Conservation (phyloP, 2,888 invertebrate genomes). For the Melinaea menophilus region DNA sequence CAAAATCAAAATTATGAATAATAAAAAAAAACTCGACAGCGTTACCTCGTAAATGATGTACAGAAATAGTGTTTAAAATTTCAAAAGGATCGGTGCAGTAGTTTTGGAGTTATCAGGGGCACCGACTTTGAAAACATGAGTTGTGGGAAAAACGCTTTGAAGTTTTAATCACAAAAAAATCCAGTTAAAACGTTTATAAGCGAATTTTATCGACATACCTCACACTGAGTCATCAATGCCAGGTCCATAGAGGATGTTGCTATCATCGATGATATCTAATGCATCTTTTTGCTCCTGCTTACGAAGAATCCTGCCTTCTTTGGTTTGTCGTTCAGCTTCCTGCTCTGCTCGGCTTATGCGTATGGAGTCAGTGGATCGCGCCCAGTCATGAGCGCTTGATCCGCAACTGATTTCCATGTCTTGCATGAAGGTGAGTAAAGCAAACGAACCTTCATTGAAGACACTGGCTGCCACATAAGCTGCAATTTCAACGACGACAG, state of each 20-base stretch:
- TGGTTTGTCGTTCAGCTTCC: background rate
- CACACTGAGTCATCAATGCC: constrained; percentile 11
- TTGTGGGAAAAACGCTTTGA: constrained; percentile 5
- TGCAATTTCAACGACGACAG: constrained; percentile 11
- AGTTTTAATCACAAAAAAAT: constrained; percentile 3
- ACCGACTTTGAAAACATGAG: constrained; percentile 4
- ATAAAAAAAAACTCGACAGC: constrained; percentile 1
- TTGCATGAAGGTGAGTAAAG: constrained; percentile 6
- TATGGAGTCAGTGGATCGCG: background rate
- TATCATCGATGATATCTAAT: constrained; percentile 5
- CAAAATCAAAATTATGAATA: background rate
- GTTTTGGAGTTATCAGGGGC: constrained; percentile 2
- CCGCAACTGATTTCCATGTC: background rate
- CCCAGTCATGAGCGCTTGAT: no score
- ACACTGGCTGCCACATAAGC: constrained; percentile 9
- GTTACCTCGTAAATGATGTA: constrained; percentile 1
- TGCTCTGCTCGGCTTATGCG: background rate
- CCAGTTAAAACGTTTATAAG: constrained; percentile 7
- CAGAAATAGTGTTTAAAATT: constrained; percentile 4
- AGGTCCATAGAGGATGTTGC: constrained; percentile 10
- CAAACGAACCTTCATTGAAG: constrained; percentile 13
- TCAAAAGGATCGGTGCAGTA: constrained; percentile 1
- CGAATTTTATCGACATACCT: constrained; percentile 11
- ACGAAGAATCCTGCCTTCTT: background rate
- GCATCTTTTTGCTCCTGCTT: constrained; percentile 1